Conservation (phyloP, 2,797 vertebrate genomes). For the Setipinna tenuifilis region DNA sequence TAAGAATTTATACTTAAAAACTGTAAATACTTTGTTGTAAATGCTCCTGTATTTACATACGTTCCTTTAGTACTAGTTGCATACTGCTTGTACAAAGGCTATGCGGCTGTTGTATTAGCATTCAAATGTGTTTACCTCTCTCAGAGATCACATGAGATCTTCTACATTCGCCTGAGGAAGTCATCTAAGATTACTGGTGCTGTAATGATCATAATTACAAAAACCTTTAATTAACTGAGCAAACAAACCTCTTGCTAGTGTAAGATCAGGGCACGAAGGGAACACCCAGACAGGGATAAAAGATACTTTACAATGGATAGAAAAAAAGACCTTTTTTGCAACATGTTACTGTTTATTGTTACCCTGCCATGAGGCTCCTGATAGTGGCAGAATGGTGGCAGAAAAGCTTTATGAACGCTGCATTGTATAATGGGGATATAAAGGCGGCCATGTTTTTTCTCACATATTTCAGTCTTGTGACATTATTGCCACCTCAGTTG, state of each 20-base stretch:
- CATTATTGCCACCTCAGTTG: background rate
- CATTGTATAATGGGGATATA: background rate
- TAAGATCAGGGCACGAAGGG: background rate
- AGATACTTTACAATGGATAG: background rate
- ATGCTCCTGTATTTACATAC: no score
- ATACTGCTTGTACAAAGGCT: background rate
- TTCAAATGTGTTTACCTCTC: background rate
- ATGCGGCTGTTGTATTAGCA: background rate
- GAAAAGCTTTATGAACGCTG: no score
- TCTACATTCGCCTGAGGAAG: background rate
- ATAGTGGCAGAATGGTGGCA: no score
- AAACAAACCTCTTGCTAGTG: background rate
- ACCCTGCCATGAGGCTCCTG: no score
- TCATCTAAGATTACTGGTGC: background rate
- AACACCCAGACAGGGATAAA: background rate
- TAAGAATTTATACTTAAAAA: no score
- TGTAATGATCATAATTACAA: background rate
- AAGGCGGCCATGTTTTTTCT: background rate
- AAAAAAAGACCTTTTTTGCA: background rate
- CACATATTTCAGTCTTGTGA: conserved; percentile 4
- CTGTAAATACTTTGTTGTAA: no score
- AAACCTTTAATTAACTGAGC: conserved; percentile 11
- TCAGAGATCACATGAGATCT: background rate
- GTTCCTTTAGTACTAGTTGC: no score
- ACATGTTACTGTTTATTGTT: no score